These are phyloP conservation scores for Desmophyllum pertusum DNA, from an alignment of 92 coral and sea anemone species.

Conservation along the genomic window DNA sequence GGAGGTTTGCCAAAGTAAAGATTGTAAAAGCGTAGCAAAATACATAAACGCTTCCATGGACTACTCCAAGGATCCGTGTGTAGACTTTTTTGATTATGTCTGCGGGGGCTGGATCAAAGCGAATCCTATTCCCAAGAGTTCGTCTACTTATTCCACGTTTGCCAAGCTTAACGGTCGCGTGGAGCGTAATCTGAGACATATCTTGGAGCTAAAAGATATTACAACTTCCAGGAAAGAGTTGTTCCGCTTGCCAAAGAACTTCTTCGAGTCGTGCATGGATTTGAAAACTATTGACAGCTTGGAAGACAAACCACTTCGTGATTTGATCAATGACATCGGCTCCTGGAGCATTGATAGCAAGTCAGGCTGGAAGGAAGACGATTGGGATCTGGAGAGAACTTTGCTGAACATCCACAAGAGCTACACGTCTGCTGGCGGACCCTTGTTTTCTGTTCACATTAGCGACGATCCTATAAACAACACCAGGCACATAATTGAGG, in stretches of 20 bases:
- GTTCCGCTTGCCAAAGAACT: constrained; percentile 69
- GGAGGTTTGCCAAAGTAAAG: constrained; percentile 66
- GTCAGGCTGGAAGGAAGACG: constrained; percentile 74
- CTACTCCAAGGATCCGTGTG: constrained; percentile 81
- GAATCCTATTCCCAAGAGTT: constrained; percentile 92
- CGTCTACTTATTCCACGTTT: constrained; percentile 93
- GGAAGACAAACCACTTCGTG: constrained; percentile 74
- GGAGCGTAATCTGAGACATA: constrained; percentile 73
- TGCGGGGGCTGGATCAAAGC: constrained; percentile 97
- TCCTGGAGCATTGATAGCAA: constrained; percentile 71
- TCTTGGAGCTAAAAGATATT: constrained; percentile 69
- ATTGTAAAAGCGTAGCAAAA: constrained; percentile 80
- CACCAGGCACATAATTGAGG: constrained; percentile 92
- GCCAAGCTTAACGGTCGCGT: constrained; percentile 90
- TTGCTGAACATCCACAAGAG: constrained; percentile 79
- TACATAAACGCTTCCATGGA: constrained; percentile 84
- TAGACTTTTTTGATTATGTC: constrained; percentile 83
- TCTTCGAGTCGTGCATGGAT: constrained; percentile 93
- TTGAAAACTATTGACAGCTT: constrained; percentile 63
- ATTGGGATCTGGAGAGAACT: constrained; percentile 72
- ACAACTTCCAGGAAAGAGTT: constrained; percentile 60
- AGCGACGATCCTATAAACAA: constrained; percentile 96
- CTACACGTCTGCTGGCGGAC: constrained; percentile 97
- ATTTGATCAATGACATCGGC: constrained; percentile 79
- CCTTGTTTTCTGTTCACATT: constrained; percentile 90